Base-by-base conservation (phyloP, 2,797 vertebrate genomes). In the Fistularia commersonii region DNA sequence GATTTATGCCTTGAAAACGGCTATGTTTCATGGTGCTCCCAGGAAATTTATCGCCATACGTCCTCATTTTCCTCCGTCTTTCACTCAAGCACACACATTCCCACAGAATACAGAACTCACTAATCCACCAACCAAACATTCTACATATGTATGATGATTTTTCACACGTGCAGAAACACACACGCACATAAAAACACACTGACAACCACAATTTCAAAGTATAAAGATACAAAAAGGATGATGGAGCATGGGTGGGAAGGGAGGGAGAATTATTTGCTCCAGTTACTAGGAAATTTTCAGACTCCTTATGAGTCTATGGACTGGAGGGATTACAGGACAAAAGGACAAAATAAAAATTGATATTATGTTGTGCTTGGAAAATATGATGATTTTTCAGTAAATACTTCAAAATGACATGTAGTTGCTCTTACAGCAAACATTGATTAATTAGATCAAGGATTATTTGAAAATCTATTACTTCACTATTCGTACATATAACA, bases 11-110 rank as follows among this genome's bases (percentile, higher is more conserved):
- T 79, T 75, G 73, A 81, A 77, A 74, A 64, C 72, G 77, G 74
- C 77, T 69, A 73, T 78, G 75, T 81, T 83, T 83, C 76, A 76
- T 73, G 74, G 68, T 76, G 77, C 76, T 85, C 80, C 79, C 56
- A 38, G 84, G 84, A 81, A 86, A 81, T 84, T 80, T 74, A 69
- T 49, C 41, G 66, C 80, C 85, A 87, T 86, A 87, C 85, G 85
- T 83, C 79, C 83, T 81, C 69, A 81, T 85, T 83, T 79, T 51
- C 53, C 37, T 58, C 36, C 44, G 40, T 51, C 54, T 51, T 45
- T 63, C 23, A 14, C 33, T 45, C 36, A 38, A 42, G 11, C 40
- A 48, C 32, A 48, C 53, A 65, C 49, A 69, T 45, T n/a, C n/a
- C n/a, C n/a, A n/a, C n/a, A n/a, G n/a, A n/a, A n/a, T n/a, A n/a